These are phyloP conservation scores for Todiramphus chloris DNA, from an alignment of 2,113 vertebrate genomes.

Conservation along the genomic window DNA sequence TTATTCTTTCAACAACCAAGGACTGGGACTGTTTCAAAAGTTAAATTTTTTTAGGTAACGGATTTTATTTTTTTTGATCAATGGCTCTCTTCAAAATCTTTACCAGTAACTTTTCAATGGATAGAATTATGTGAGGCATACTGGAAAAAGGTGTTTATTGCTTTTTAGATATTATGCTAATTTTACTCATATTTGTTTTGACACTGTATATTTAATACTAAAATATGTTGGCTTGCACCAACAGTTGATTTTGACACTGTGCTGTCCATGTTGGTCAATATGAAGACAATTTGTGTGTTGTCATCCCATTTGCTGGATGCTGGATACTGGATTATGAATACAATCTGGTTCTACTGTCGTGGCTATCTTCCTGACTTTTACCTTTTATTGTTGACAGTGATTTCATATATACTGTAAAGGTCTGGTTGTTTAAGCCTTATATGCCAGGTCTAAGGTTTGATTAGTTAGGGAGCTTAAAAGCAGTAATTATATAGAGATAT, in stretches of 20 bases:
- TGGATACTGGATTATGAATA: not conserved
- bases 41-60: not conserved
- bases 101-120: not conserved
- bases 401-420: not conserved
- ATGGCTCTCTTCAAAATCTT: not conserved
- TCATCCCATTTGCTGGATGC: not conserved
- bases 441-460: not conserved
- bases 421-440: not conserved
- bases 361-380: not conserved
- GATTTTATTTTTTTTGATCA: not conserved
- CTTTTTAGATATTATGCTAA: not conserved
- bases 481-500: not conserved
- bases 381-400: not conserved
- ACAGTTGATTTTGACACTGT: not conserved
- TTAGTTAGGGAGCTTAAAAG: not conserved
- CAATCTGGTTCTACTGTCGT: not conserved
- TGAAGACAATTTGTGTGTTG: not conserved
- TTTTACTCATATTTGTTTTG: not conserved
- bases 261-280: not conserved
- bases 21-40: not conserved
- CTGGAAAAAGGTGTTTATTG: not conserved
- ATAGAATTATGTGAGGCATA: not conserved
- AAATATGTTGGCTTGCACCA: not conserved
- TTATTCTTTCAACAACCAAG: not conserved
- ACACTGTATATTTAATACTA: not conserved